phyloP scores from a whole-genome alignment of 2,888 invertebrate species.

The Eupithecia subfuscata region DNA sequence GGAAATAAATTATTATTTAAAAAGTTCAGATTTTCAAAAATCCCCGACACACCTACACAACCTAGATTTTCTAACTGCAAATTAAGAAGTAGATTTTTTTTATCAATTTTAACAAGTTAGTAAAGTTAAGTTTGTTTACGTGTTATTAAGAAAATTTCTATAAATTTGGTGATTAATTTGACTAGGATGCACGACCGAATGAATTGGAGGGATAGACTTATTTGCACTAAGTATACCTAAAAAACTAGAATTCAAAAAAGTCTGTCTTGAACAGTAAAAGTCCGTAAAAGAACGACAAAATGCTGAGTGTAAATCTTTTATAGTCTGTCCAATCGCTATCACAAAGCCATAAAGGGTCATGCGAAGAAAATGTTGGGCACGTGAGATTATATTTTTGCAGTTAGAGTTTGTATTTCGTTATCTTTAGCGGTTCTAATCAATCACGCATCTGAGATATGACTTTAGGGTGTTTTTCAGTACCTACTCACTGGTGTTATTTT shows the following conservation, averaged over 20 bases:
- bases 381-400: conserved; percentile 1
- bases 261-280: not conserved
- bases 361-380: not conserved
- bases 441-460: not conserved
- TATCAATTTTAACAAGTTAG: not conserved
- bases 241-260: not conserved
- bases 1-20: conserved; percentile 78
- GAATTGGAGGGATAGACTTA: not conserved
- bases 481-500: too few relatives aligned
- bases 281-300: not conserved
- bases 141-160: too few relatives aligned
- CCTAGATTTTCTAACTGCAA: not conserved
- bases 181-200: too few relatives aligned
- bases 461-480: not conserved
- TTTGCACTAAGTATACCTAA: not conserved
- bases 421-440: not conserved
- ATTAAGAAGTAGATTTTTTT: not conserved
- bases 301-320: not conserved
- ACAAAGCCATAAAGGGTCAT: not conserved
- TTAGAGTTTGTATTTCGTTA: not conserved
- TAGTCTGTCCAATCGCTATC: not conserved
- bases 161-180: not conserved
- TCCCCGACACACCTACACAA: not conserved
- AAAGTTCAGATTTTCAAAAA: conserved; percentile 31
- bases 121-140: not conserved